Conservation (phyloP, 1,140 invertebrate genomes). For the Paraescarpia echinospica region DNA sequence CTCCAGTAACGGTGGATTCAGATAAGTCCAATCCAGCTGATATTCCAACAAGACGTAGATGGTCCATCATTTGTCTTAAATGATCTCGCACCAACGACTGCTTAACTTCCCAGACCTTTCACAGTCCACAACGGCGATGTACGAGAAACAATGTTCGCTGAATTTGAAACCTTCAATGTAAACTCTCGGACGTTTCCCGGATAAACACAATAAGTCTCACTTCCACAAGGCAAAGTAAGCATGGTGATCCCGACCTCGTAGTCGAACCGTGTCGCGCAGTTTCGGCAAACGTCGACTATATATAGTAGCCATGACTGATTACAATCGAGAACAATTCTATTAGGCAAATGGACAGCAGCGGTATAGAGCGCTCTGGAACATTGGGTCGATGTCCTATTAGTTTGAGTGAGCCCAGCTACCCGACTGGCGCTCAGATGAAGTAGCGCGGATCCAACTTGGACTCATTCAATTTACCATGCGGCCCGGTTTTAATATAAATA, state of each 20-base stretch:
- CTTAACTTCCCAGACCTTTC: neutral
- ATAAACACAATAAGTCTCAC: neutral
- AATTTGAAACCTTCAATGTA: neutral
- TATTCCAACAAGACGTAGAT: neutral
- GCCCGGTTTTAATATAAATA: conserved; percentile 17
- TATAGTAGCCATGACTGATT: conserved; percentile 10
- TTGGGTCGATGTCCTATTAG: neutral
- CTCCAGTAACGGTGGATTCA: too few species aligned
- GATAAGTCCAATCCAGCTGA: neutral
- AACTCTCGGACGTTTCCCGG: neutral
- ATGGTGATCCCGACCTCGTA: neutral
- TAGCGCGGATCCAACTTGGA: neutral
- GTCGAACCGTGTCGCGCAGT: neutral
- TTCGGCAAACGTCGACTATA: conserved; percentile 5
- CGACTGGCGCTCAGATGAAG: neutral
- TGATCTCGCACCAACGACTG: neutral
- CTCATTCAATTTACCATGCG: neutral
- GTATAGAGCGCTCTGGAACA: neutral
- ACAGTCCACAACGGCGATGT: neutral
- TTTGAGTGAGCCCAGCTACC: neutral
- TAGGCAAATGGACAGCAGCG: neutral
- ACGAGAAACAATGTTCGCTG: neutral
- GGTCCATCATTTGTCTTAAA: neutral
- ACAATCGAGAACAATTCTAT: neutral
- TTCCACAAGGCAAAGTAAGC: neutral